Conservation (phyloP, 1,140 invertebrate genomes). For the Pseudomyrmex dendroicus region DNA sequence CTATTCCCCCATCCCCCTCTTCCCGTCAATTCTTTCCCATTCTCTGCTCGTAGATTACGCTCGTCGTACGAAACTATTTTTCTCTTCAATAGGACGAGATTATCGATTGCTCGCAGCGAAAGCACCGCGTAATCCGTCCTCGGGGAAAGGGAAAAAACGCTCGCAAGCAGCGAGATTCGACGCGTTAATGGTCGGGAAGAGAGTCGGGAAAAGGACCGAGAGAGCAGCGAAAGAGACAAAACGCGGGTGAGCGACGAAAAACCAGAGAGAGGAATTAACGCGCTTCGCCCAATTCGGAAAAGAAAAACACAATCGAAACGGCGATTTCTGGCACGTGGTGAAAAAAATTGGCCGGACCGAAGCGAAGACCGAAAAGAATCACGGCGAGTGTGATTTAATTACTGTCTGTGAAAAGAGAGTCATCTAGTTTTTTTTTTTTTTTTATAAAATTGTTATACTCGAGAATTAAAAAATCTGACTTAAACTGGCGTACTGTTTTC, state of each 20-base stretch:
- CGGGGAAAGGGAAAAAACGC: slow-evolving; percentile 7
- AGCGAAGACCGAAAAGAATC: neutral
- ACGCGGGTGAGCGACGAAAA: slow-evolving; percentile 8
- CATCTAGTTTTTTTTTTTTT: neutral
- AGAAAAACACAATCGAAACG: neutral
- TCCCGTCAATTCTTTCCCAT: slow-evolving; percentile 15
- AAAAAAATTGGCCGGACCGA: neutral
- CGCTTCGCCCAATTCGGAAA: slow-evolving; percentile 23
- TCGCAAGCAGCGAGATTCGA: slow-evolving; percentile 48
- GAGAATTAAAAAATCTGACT: too few relatives aligned
- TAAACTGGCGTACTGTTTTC: too few relatives aligned
- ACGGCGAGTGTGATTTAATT: slow-evolving; percentile 20
- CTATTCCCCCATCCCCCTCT: neutral
- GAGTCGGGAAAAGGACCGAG: slow-evolving; percentile 25
- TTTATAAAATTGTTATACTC: neutral
- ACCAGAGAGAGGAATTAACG: slow-evolving; percentile 15
- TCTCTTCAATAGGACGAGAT: slow-evolving; percentile 57
- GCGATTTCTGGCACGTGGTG: neutral
- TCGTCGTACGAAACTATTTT: slow-evolving; percentile 58
- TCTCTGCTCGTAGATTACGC: slow-evolving; percentile 43
- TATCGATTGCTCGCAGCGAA: slow-evolving; percentile 53
- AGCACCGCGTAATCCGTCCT: slow-evolving; percentile 47
- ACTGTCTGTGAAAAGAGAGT: neutral
- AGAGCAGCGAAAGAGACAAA: neutral
- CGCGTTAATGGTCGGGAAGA: slow-evolving; percentile 47